These are phyloP conservation scores for Pipistrellus kuhlii DNA, from an alignment of 2,797 vertebrate species.

Conservation along the genomic window DNA sequence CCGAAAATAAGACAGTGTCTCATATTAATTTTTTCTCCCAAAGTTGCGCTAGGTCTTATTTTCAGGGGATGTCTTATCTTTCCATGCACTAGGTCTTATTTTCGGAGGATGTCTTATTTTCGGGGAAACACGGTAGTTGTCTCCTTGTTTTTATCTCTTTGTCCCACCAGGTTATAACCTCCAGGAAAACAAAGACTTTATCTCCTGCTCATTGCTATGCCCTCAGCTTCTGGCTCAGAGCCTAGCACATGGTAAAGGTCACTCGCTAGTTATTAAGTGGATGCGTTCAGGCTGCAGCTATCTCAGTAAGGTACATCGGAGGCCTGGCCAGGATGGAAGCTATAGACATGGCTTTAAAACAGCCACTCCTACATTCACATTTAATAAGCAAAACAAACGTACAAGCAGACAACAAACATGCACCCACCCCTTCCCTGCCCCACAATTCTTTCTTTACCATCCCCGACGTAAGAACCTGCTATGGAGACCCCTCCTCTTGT, in stretches of 20 bases:
- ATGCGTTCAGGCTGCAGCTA: not conserved
- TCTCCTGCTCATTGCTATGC: not conserved
- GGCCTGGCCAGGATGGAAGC: not conserved
- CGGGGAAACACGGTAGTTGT: not conserved
- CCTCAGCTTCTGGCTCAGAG: not conserved
- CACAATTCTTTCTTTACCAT: not conserved
- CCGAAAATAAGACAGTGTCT: too few relatives aligned
- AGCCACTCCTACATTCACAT: not conserved
- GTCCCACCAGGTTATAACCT: not conserved
- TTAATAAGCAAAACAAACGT: not conserved
- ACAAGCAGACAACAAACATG: not conserved
- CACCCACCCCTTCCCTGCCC: too few relatives aligned
- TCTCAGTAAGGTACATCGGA: not conserved
- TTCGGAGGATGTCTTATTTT: too few relatives aligned
- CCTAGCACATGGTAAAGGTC: not conserved
- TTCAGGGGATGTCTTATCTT: too few relatives aligned
- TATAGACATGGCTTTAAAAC: not conserved
- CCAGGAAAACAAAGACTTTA: not conserved
- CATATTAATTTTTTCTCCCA: too few relatives aligned
- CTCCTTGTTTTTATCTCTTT: not conserved
- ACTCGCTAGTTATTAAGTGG: not conserved
- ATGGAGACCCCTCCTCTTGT: not conserved
- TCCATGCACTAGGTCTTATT: too few relatives aligned
- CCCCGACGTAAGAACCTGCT: not conserved
- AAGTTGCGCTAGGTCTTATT: too few relatives aligned